Conservation (phyloP, 2,797 vertebrate genomes). For the Poeciliopsis gracilis region DNA sequence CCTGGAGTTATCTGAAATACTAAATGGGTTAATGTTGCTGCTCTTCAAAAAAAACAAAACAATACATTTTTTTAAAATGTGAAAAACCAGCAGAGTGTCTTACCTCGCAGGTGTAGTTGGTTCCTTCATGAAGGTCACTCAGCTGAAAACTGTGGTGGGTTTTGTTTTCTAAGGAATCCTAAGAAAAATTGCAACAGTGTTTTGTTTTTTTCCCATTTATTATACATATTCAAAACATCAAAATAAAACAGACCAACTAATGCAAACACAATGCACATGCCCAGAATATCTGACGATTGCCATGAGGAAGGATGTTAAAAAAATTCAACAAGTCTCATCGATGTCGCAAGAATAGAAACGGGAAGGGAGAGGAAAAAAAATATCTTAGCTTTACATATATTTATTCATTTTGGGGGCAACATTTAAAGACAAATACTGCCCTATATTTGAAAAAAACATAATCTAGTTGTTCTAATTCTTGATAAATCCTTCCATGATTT, state of each 20-base stretch:
- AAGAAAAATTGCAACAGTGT: not conserved
- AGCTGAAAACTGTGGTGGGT: slow-evolving; percentile 77
- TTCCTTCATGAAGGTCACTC: slow-evolving; percentile 65
- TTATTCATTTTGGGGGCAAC: not conserved
- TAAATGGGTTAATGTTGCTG: not conserved
- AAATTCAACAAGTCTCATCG: not conserved
- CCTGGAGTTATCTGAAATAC: not conserved
- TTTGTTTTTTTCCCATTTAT: not conserved
- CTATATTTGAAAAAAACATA: not conserved
- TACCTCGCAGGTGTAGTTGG: slow-evolving; percentile 83
- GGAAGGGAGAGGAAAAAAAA: not conserved
- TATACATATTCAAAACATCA: not conserved
- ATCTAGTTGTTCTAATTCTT: too few species aligned
- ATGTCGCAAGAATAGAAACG: not conserved
- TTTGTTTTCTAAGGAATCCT: slow-evolving; percentile 70
- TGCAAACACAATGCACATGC: not conserved
- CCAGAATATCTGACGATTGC: not conserved
- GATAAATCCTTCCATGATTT: too few species aligned
- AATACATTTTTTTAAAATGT: not conserved
- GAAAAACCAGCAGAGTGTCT: slow-evolving; percentile 10
- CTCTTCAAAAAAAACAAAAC: not conserved
- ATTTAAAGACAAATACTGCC: not conserved
- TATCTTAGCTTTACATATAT: not conserved
- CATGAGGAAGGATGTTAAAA: not conserved
- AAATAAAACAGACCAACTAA: not conserved